Base-by-base conservation (phyloP, 2,888 invertebrate genomes). In the Panopea generosa region DNA sequence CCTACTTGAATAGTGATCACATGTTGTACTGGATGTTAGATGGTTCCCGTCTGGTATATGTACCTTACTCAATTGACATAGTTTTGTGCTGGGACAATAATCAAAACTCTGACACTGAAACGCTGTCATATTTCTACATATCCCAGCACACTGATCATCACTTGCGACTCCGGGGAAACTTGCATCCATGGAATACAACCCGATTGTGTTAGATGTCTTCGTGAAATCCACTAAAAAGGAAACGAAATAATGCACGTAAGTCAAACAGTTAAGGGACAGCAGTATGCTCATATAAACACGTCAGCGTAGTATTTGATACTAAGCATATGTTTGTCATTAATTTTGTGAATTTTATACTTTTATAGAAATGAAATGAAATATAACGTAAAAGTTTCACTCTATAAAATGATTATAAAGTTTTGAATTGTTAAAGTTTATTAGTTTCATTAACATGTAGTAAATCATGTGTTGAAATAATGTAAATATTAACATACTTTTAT, bases 71-170 rank as follows among this genome's bases (percentile, higher is more conserved):
- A 88, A 69, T 43, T 81, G 81, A 50, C 87, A 88, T 7, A 68
- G 60, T 7, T 70, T 60, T 11, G 70, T 70, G 20, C 62, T 60
- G 0, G 81, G 60, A 67, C 89, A 89, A 59, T 79, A 84, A 70
- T 87, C 85, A 75, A 89, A 89, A 75, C 89, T 87, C 38, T 83
- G 71, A 71, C 89, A 89, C 2, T 60, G 61, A 56, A 85, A 84
- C 14, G 26, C 60, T 7, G 72, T 47, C 14, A 75, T 60, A 22
- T 74, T 69, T 6, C 82, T 56, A 72, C 89, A 89, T 2, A 80
- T 33, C 26, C 79, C 60, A 2, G 88, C 87, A 84, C 88, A 88
- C 24, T 84, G 75, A 26, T 69, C 43, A 38, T 59, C 75, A 59
- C 76, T 75, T 0, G 49, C 50, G 3, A 84, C 61, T 27, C 73